Evolutionary conservation across 2,113 vertebrate genomes (phyloP), one percentile per base, ranked within the genome.

Genomic region (Bubalus kerabau): DNA sequence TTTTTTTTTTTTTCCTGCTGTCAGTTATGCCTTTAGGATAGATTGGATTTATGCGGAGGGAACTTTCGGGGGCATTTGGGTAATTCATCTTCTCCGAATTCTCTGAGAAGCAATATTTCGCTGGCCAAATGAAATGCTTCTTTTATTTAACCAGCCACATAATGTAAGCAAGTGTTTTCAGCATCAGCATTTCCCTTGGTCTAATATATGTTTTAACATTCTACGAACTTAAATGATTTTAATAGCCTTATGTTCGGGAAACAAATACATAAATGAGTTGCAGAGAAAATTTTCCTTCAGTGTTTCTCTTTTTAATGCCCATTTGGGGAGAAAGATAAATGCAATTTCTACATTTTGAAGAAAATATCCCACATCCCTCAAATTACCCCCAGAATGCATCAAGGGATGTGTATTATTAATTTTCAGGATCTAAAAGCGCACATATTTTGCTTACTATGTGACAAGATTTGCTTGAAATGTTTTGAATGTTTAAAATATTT

Each of bases 191-290:
- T 95, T 95, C 71, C 46, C 21, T 85, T 85, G 56, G 23, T 76
- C 71, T 95, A 60, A 87, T 94, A 52, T n/a, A 50, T 64, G 8
- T 56, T 93, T 95, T 67, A 81, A 84, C 14, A 13, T 86, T 96
- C 60, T 93, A 40, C 32, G 93, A 95, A 54, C 36, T 36, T 94
- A 87, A 96, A 67, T 81, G 52, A 91, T 90, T 87, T 90, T 92
- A 97, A 97, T 87, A n/a, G 23, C 52, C 91, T 84, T 87, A 80
- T 93, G 64, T 87, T 93, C 81, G 64, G 48, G 28, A 95, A 96
- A 94, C 9, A 97, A 95, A 91, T 32, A 87, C 24, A 83, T 87
- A 87, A 93, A 71, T 32, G 91, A 88, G 60, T 90, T 56, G 8
- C 21, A 9, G 71, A 59, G 30, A 36, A 91, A 80, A n/a, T 50